Base-by-base conservation (phyloP, 2,797 vertebrate genomes). In the Threskiornis aethiopicus region DNA sequence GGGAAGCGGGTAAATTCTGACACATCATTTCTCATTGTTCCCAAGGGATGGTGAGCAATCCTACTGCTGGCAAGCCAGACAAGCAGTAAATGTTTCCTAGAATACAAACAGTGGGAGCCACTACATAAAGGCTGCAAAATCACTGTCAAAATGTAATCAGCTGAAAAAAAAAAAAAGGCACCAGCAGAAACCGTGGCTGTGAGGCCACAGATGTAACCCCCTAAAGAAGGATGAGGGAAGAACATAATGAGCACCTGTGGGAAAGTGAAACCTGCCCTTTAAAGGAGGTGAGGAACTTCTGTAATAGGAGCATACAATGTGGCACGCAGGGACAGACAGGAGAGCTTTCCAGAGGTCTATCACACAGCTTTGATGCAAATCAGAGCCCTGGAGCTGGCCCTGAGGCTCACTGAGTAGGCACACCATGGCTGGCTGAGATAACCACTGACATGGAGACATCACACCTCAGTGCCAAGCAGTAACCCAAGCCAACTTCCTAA, bases 21-120 rank as follows among this genome's bases (percentile, higher is more conserved):
- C 96, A 97, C 85, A 81, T 95, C 87, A 83, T 97, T 97, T 91
- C 91, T 96, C 96, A 93, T 86, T 83, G 79, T 49, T 96, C 94
- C 95, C 89, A 31, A 66, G 94, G 94, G 96, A 90, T 55, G 88
- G 69, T 88, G 84, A 91, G 55, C 83, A 95, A 96, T 81, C 73
- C 93, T 65, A 46, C 47, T 31, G 44, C 96, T 96, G 91, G 85
- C 86, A 93, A 93, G 87, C 31, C 89, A 96, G 86, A 73, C 66
- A 83, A 83, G 76, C 95, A 94, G 95, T 70, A 91, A 93, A 93
- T 91, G 91, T 95, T 96, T 96, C 94, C 96, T 95, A 82, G 94
- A 96, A 93, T 94, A 90, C 84, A 78, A 91, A 91, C 86, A 85
- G 81, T 3, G 20, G 79, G 81, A 92, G 69, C 59, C 51, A 76